Evolutionary conservation across 2,113 vertebrate genomes (phyloP), one percentile per base, ranked within the genome.

Genomic region (Bujurquina vittata): DNA sequence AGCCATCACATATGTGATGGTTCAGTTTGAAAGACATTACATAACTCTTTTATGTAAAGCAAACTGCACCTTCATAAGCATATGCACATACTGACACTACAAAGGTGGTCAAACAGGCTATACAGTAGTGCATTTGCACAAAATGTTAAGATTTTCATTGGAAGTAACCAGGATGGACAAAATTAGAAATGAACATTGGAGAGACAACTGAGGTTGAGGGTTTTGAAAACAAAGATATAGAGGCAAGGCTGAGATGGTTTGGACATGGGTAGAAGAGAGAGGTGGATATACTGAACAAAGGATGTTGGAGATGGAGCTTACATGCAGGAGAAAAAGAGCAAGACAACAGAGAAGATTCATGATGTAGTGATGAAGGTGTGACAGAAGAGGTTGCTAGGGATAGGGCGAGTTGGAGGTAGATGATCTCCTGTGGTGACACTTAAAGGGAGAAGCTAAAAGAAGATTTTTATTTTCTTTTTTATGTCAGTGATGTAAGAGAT

Each of bases 1-100:
- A 61, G 74, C 65, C 63, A 76, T 67, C 87, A 81, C 35, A 79
- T 82, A 33, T 76, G 81, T 6, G 52, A 59, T 31, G 56, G 7
- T 40, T 79, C 37, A 55, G 67, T 73, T 83, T 33, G 11, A 76
- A 63, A 75, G 31, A 67, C 43, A 63, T 79, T 20, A 29, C 22
- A 14, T 58, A 12, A 14, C 56, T 77, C 58, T 69, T 58, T 75
- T 61, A 46, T 20, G 17, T 5, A 73, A 69, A 55, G 15, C 23
- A 52, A 31, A n/a, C 10, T 62, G 14, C 31, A 35, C 61, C 40
- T 56, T n/a, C 22, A 49, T 26, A 26, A 46, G 40, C 15, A 62
- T 8, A 73, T 4, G 7, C 57, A 61, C 20, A 58, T 18, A 29
- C 15, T 37, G 20, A 20, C 11, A 35, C 46, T 23, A 29, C 80